Base-by-base conservation (phyloP, 1,140 invertebrate genomes). In the Pseudachorutes palmiensis region DNA sequence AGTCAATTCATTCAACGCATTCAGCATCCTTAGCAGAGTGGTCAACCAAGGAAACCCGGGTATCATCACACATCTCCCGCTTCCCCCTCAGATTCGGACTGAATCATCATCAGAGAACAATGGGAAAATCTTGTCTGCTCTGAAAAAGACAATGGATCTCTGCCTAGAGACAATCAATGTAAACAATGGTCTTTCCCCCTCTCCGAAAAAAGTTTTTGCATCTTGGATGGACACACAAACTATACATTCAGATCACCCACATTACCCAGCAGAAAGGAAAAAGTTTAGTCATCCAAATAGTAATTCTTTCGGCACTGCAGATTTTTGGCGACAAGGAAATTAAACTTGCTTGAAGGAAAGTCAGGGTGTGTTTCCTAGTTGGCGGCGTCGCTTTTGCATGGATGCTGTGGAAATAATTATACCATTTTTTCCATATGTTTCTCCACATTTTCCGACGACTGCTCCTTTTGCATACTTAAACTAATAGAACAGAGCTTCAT, bases 121-220 rank as follows among this genome's bases (percentile, higher is more conserved):
- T 14, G 9, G 19, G 30, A 19, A 32, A 32, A 32, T 61, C 59
- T 32, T 61, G 5, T 58, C 22, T 5, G 5, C 28, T 61, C 29
- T 9, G 14, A 29, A 26, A 61, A 26, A 61, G 9, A 33, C 14
- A 61, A 61, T 2, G 12, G 12, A 63, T 63, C 36, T 19, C 61
- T 41, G 33, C 19, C 26, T 22, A 29, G 9, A 26, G 22, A 36
- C 31, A 30, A 31, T 22, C 59, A 36, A 62, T 67, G 61, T 67
- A 49, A 67, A 67, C 66, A 62, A 63, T 31, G 12, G 36, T 30
- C 19, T 45, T 45, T 45, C 36, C 9, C 36, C 9, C 19, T 45
- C 19, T 45, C 36, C 19, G 36, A 9, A 45, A 45, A 45, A 45
- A 45, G 36, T 45, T 45, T 19, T 45, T 45, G 9, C 19, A 12